Evolutionary conservation across 2,888 invertebrate genomes (phyloP).

Genomic region (Drosophila lutescens): DNA sequence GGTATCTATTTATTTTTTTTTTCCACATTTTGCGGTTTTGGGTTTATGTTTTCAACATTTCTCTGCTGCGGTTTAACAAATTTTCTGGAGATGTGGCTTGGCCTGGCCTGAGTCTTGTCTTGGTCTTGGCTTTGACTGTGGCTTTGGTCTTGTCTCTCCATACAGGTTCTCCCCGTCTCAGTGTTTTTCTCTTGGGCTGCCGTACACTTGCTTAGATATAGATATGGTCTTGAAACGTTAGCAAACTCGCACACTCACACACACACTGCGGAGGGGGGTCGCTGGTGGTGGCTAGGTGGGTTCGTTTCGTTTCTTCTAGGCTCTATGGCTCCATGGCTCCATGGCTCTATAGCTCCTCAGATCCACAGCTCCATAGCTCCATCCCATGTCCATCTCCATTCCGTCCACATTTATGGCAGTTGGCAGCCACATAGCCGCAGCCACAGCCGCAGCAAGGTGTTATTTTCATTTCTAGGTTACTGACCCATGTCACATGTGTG

Average conservation of each 20-base stretch:
- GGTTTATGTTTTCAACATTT: conserved; percentile 70
- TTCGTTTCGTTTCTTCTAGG: conserved; percentile 24
- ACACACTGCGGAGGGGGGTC: conserved; percentile 53
- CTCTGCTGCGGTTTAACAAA: conserved; percentile 73
- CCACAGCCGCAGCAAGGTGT: conserved; percentile 62
- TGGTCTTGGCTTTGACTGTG: conserved; percentile 17
- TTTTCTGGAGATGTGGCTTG: conserved; percentile 63
- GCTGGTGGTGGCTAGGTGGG: conserved; percentile 40
- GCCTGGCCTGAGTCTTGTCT: conserved; percentile 41
- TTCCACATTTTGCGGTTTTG: conserved; percentile 66
- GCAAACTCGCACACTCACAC: conserved; percentile 54
- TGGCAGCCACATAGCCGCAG: conserved; percentile 46
- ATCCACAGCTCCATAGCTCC: conserved; percentile 35
- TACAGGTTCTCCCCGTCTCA: conserved; percentile 61
- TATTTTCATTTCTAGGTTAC: conserved; percentile 80
- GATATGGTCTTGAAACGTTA: conserved; percentile 72
- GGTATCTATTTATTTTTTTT: conserved; percentile 33
- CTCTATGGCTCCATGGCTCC: conserved; percentile 3
- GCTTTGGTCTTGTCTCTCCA: conserved; percentile 62
- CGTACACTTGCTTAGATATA: conserved; percentile 75
- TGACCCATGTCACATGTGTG: conserved; percentile 80
- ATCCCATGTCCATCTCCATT: conserved; percentile 65
- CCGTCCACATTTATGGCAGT: conserved; percentile 74
- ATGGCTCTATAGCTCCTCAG: conserved; percentile 48
- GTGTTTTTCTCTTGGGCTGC: conserved; percentile 50